A percentile compares a stretch with the other conserved stretches of the same genome.
phyloP scores from a whole-genome alignment of 2,113 vertebrate species.

The Syrmaticus mikado region DNA sequence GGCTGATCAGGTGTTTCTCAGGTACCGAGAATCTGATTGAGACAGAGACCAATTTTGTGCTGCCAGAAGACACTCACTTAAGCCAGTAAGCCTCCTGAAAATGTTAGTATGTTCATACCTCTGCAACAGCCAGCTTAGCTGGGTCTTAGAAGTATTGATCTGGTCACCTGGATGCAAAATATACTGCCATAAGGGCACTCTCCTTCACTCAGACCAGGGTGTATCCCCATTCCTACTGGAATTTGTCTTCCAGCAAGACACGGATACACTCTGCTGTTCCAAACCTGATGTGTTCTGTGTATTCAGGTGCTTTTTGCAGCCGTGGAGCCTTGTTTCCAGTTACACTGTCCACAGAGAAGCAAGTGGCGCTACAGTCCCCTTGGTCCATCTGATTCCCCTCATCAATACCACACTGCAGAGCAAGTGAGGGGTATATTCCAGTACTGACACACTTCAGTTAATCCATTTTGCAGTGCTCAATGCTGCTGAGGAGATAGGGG shows the following conservation, averaged over 20 bases:
- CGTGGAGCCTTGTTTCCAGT: not conserved
- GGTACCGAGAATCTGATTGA: not conserved
- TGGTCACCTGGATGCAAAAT: not conserved
- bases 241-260: not conserved
- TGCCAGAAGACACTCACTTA: not conserved
- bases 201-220: not conserved
- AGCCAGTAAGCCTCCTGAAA: not conserved
- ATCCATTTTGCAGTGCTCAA: not conserved
- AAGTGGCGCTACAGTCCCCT: not conserved
- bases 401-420: not conserved
- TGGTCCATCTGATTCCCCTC: not conserved
- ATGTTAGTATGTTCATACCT: not conserved
- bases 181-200: not conserved
- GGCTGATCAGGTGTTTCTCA: not conserved
- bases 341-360: not conserved
- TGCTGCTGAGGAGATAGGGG: not conserved
- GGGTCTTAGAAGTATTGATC: not conserved
- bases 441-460: not conserved
- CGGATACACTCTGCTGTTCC: not conserved
- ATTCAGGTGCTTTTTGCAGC: not conserved
- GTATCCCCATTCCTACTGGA: not conserved
- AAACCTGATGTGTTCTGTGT: not conserved
- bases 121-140: not conserved
- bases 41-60: not conserved
- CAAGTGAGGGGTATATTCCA: not conserved